A percentile compares a stretch with the other conserved stretches of the same genome.
Conservation (phyloP, 2,113 vertebrate species). For the Desmodus rotundus region DNA sequence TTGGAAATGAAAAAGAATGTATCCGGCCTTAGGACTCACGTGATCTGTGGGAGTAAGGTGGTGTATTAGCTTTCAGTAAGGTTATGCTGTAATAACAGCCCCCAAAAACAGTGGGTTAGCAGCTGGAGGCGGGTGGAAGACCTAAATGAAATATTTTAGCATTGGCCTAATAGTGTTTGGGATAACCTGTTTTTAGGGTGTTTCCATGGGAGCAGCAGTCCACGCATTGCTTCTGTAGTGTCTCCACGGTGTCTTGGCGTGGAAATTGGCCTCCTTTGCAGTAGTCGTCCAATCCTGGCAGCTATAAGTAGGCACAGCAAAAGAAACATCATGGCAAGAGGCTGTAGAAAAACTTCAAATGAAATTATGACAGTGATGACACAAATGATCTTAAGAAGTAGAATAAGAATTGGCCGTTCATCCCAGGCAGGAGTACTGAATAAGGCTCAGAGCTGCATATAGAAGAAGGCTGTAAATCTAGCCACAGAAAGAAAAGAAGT, state of each 20-base stretch:
- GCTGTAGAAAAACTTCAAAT: constrained; percentile 23
- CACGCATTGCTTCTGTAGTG: neutral
- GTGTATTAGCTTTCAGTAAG: neutral
- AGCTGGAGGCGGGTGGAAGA: neutral
- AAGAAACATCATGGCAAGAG: neutral
- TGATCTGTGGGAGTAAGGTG: neutral
- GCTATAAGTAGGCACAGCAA: neutral
- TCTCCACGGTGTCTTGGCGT: neutral
- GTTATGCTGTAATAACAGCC: neutral
- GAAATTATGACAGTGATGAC: constrained; percentile 7
- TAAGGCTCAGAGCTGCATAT: neutral
- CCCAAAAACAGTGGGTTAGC: neutral
- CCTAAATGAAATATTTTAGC: neutral
- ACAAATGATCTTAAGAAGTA: neutral
- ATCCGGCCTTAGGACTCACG: neutral
- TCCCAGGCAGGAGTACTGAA: neutral
- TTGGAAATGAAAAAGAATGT: neutral
- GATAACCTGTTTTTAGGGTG: neutral
- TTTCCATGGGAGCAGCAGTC: constrained; percentile 26
- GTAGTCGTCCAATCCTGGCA: constrained; percentile 36
- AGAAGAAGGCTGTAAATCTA: neutral
- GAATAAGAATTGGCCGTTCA: neutral
- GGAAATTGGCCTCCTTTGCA: constrained; percentile 41
- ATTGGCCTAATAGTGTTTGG: neutral
- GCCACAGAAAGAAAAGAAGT: neutral